phyloP scores from a whole-genome alignment of 2,888 invertebrate genomes.

The Sicus ferrugineus region DNA sequence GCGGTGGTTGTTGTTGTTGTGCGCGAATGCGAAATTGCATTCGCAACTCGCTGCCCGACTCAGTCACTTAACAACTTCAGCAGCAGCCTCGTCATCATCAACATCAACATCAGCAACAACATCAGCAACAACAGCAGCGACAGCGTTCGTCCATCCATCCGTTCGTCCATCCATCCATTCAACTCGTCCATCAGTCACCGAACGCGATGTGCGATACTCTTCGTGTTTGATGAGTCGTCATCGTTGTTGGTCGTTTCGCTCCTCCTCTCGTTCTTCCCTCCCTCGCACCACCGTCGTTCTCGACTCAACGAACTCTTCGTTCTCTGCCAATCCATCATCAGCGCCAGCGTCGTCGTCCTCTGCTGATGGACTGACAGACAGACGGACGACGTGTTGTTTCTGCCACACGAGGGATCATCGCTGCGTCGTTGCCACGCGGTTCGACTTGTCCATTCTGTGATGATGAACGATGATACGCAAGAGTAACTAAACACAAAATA shows the following conservation, averaged over 20 bases:
- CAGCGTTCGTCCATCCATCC: slow-evolving; percentile 8
- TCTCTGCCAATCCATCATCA: not conserved
- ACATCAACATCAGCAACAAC: not conserved
- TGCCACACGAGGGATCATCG: not conserved
- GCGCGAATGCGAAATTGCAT: slow-evolving; percentile 34
- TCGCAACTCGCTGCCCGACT: slow-evolving; percentile 21
- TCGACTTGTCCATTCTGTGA: too few species aligned
- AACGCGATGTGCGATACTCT: slow-evolving; percentile 42
- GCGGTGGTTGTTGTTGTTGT: slow-evolving; percentile 9
- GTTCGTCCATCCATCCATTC: slow-evolving; percentile 19
- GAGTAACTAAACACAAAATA: too few species aligned
- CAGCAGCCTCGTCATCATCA: slow-evolving; percentile 21
- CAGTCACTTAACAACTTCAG: slow-evolving; percentile 38
- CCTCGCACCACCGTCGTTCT: not conserved
- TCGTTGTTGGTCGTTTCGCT: slow-evolving; percentile 15
- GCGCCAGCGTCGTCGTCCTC: not conserved
- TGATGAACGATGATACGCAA: too few species aligned
- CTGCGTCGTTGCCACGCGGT: too few species aligned
- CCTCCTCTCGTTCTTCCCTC: not conserved
- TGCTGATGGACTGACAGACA: not conserved
- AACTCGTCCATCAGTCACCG: slow-evolving; percentile 38
- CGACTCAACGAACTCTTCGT: not conserved
- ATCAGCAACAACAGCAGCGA: slow-evolving; percentile 19
- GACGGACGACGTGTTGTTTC: not conserved
- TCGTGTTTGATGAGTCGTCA: slow-evolving; percentile 36